Evolutionary conservation across 2,888 invertebrate species (phyloP), one percentile per base, ranked within the genome.

Genomic region (Palloptera scutellata): DNA sequence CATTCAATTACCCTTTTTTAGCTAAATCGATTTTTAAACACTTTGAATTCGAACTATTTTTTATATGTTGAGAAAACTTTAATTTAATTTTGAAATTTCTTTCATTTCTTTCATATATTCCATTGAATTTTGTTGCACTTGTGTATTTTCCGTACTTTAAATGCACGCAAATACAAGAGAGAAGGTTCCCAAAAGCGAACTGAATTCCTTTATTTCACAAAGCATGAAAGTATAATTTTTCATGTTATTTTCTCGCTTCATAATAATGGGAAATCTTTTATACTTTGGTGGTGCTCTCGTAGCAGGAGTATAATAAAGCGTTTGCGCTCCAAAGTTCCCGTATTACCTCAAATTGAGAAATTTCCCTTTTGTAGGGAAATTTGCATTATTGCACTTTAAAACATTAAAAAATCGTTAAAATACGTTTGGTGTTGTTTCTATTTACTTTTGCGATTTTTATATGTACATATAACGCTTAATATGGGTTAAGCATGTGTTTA

Each of bases 401-500:
- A 10, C 1, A 43, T 15, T 20, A 17, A 41, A 41, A 45, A 63
- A 40, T 48, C 19, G n/a, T 43, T 9, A 41, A 30, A 30, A 51
- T 12, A 6, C 41, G 12, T 48, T 55, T 12, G 8, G 10, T n/a
- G 12, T 55, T 54, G 19, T 55, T 48, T n/a, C n/a, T 57, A 45
- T 64, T 45, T 51, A 57, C 40, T 6, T 48, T 48, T 15, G 51
- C 15, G 9, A 43, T 48, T 17, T 17, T 41, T 42, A 19, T 67
- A 43, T 59, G 12, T 2, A 8, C n/a, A 15, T 52, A 13, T 52
- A 30, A 15, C 65, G 59, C 58, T 61, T 68, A 65, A 70, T 70
- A 64, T 70, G 64, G 70, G 70, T 70, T 70, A 70, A 70, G 64
- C 67, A 67, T 67, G 70, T 70, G 62, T 70, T 70, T 67, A 67